phyloP scores from a whole-genome alignment of 2,888 invertebrate genomes.

The Polydesmus complanatus region DNA sequence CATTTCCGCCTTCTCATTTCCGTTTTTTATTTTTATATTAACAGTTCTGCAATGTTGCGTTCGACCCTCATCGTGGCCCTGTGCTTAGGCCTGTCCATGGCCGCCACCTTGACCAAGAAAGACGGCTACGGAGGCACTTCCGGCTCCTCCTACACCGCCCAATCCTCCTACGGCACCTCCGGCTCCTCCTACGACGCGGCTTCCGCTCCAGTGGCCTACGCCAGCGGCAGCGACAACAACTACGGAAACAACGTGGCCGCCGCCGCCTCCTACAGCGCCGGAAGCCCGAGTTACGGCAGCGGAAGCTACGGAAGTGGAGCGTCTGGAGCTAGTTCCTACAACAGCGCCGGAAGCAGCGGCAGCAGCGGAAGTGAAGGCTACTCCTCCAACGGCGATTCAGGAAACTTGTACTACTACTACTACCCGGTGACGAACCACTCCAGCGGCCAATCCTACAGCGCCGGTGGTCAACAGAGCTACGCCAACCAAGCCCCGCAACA shows the following conservation, averaged over 20 bases:
- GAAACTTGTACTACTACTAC: slow-evolving; percentile 25
- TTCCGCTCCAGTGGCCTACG: slow-evolving; percentile 4
- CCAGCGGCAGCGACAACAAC: not conserved
- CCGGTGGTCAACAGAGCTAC: not conserved
- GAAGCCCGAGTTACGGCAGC: not conserved
- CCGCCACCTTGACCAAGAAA: slow-evolving; percentile 12
- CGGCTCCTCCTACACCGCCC: slow-evolving; percentile 3
- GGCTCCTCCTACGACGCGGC: slow-evolving; percentile 14
- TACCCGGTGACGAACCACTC: slow-evolving; percentile 23
- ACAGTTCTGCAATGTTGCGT: not conserved
- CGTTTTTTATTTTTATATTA: too few species aligned
- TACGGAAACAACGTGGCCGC: not conserved
- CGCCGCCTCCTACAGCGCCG: slow-evolving; percentile 8
- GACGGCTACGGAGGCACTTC: slow-evolving; percentile 13
- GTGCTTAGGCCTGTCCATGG: slow-evolving; percentile 2
- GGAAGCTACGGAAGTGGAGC: slow-evolving; percentile 14
- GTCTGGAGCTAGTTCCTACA: slow-evolving; percentile 15
- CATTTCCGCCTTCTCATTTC: too few species aligned
- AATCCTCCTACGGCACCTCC: not conserved
- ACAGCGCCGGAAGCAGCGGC: not conserved
- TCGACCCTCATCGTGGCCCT: not conserved
- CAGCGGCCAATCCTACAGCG: slow-evolving; percentile 2
- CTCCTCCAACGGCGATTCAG: slow-evolving; percentile 15
- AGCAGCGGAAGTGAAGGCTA: slow-evolving; percentile 7
- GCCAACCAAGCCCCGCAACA: slow-evolving; percentile 6